Evolutionary conservation across 2,888 invertebrate genomes (phyloP).

Genomic region (Mesoligia furuncula): DNA sequence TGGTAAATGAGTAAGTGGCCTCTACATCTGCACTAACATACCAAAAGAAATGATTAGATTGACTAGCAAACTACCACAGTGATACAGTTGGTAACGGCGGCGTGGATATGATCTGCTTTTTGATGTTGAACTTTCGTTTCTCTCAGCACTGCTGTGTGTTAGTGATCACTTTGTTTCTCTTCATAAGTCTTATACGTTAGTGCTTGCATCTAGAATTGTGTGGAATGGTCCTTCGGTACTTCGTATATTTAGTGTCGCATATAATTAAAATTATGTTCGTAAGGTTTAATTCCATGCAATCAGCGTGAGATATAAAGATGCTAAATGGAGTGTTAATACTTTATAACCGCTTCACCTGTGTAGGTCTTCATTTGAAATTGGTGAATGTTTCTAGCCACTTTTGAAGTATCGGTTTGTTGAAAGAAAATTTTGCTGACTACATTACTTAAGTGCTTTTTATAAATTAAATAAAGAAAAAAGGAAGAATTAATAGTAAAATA

Average conservation of each 20-base stretch:
- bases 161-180: neutral
- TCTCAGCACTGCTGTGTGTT: no score
- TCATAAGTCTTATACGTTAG: neutral
- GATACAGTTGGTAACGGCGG: neutral
- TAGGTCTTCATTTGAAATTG: neutral
- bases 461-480: neutral
- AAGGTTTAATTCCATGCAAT: conserved; percentile 20
- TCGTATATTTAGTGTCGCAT: neutral
- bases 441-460: neutral
- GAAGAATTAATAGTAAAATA: no score
- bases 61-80: neutral
- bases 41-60: neutral
- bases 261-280: conserved; percentile 25
- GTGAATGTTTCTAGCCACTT: neutral
- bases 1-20: neutral
- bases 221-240: conserved; percentile 8
- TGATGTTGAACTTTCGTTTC: neutral
- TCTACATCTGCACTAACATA: neutral
- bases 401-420: neutral
- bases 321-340: conserved; percentile 11
- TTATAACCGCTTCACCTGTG: neutral
- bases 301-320: conserved; percentile 19
- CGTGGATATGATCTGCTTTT: neutral
- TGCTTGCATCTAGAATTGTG: neutral
- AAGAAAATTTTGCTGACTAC: neutral